phyloP scores from a whole-genome alignment of 2,888 invertebrate species.

The Temnothorax unifasciatus region DNA sequence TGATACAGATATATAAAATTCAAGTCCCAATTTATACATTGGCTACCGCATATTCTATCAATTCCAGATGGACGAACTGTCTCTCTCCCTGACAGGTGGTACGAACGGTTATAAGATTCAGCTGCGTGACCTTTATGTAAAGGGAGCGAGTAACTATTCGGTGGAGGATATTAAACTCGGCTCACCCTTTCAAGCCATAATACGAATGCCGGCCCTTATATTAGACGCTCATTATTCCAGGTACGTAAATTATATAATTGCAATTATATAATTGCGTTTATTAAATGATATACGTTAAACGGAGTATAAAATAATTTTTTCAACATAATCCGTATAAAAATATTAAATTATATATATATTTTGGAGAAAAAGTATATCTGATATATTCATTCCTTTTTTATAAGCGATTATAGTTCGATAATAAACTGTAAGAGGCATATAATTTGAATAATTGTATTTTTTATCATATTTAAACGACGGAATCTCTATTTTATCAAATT shows the following conservation, averaged over 20 bases:
- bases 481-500: conserved; percentile 7
- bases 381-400: neutral
- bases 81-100: conserved; percentile 87
- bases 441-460: neutral
- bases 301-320: neutral
- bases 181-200: conserved; percentile 90
- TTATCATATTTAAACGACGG: neutral
- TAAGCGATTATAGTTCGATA: neutral
- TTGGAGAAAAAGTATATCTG: neutral
- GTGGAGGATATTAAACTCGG: conserved; percentile 87
- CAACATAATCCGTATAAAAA: neutral
- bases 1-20: neutral
- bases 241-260: conserved; percentile 66
- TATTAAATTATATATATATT: neutral
- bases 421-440: neutral
- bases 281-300: neutral
- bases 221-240: conserved; percentile 90
- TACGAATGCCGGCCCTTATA: conserved; percentile 89
- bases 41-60: neutral
- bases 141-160: conserved; percentile 87
- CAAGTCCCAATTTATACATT: neutral
- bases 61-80: conserved; percentile 86
- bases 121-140: conserved; percentile 86
- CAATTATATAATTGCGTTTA: too few relatives aligned
- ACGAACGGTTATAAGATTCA: conserved; percentile 87